These are phyloP conservation scores for Nemotelus nigrinus DNA, from an alignment of 2,888 invertebrate genomes.

Conservation along the genomic window DNA sequence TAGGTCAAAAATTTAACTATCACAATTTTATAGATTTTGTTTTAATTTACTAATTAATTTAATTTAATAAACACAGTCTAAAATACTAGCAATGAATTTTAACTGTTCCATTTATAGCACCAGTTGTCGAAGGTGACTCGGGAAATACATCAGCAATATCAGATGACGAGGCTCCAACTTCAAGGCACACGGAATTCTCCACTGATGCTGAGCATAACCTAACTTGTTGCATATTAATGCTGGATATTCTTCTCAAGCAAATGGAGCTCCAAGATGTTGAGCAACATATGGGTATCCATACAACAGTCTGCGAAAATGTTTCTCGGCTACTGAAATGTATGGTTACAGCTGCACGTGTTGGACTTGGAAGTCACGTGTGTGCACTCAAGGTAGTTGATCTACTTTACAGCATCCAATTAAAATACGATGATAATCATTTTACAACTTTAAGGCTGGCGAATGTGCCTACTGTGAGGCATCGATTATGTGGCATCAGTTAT, in stretches of 20 bases:
- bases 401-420: not conserved
- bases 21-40: conserved; percentile 6
- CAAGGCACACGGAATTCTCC: conserved; percentile 74
- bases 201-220: conserved; percentile 80
- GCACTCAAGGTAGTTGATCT: conserved; percentile 63
- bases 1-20: not conserved
- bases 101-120: conserved; percentile 63
- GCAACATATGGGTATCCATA: conserved; percentile 81
- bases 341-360: conserved; percentile 79
- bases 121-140: conserved; percentile 76
- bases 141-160: conserved; percentile 75
- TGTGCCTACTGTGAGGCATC: conserved; percentile 93
- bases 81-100: not conserved
- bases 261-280: conserved; percentile 89
- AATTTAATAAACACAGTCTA: not conserved
- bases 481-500: conserved; percentile 94
- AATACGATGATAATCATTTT: not conserved
- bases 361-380: conserved; percentile 71
- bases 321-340: conserved; percentile 79
- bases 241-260: conserved; percentile 95
- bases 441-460: conserved; percentile 67
- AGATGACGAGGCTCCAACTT: conserved; percentile 73
- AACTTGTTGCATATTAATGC: conserved; percentile 95
- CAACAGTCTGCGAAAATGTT: conserved; percentile 78
- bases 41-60: not conserved